Base-by-base conservation (phyloP, 2,113 vertebrate species). In the Eidolon helvum region DNA sequence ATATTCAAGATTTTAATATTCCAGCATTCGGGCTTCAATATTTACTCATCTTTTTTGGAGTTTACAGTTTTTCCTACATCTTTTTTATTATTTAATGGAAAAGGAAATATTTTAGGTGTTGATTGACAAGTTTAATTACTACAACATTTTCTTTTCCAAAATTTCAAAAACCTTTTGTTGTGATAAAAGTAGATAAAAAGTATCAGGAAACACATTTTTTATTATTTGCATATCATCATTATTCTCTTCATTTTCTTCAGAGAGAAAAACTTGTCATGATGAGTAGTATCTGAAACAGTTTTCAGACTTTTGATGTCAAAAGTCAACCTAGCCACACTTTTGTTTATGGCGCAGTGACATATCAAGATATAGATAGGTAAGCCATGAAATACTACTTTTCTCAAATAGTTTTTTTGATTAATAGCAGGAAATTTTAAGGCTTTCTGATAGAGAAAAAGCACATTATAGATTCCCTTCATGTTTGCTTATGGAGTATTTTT, bases 131-230 rank as follows among this genome's bases (percentile, higher is more conserved):
- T 83, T 87, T 68, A 16, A 80, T 77, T 89, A 40, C 26, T 65
- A 91, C 91, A 85, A 68, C 82, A 50, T 88, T 86, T 87, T 92
- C 66, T 74, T 95, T 59, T 63, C 72, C n/a, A 88, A 78, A 85
- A 77, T 1, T 69, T 33, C 14, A 69, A 24, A 87, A 61, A 89
- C 28, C 5, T 87, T 94, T 18, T 68, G 21, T 40, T 75, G 9
- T 57, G 35, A 86, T 86, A 89, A 90, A 85, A 87, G 10, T 48
- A 85, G 11, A 63, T 33, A n/a, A 89, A 94, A 85, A 90, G 21
- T 57, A 83, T 16, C 1, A 87, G 28, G 16, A 69, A 57, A 28
- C 2, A 12, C 4, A 71, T 45, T 96, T 96, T 93, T 92, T 92
- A 50, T 59, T 83, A 91, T 75, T 96, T 68, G 79, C 24, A 68